Conservation (phyloP, 2,888 invertebrate genomes). For the Limnephilus lunatus region DNA sequence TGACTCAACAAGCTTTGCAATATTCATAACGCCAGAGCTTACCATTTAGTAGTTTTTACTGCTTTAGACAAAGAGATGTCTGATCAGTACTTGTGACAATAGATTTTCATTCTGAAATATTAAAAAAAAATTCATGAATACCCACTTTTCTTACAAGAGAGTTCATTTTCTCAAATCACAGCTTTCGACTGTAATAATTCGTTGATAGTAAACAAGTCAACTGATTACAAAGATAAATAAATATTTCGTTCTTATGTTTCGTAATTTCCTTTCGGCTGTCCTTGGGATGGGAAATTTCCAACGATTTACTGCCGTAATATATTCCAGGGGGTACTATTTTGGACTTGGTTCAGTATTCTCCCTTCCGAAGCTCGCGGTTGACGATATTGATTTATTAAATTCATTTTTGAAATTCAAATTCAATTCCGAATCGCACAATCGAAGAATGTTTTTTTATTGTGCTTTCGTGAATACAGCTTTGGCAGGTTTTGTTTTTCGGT, state of each 20-base stretch:
- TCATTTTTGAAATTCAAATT: slow-evolving; percentile 60
- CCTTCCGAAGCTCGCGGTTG: slow-evolving; percentile 57
- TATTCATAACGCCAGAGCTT: too few relatives aligned
- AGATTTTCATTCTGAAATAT: too few relatives aligned
- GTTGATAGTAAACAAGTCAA: background rate
- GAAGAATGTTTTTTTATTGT: slow-evolving; percentile 25
- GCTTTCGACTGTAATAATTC: background rate
- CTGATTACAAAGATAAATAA: slow-evolving; percentile 33
- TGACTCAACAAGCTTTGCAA: too few relatives aligned
- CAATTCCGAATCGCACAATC: background rate
- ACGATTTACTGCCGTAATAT: slow-evolving; percentile 65
- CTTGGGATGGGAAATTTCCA: slow-evolving; percentile 61
- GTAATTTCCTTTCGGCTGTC: slow-evolving; percentile 65
- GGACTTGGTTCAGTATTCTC: slow-evolving; percentile 59
- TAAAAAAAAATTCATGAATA: background rate
- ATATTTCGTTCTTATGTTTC: slow-evolving; percentile 59
- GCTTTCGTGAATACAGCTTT: slow-evolving; percentile 4
- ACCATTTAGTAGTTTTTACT: too few relatives aligned
- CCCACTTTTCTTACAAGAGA: background rate
- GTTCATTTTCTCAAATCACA: background rate
- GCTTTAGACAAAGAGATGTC: too few relatives aligned
- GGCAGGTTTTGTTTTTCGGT: background rate
- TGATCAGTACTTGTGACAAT: too few relatives aligned
- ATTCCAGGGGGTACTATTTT: slow-evolving; percentile 64
- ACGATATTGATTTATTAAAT: slow-evolving; percentile 64